A percentile compares a stretch with the other conserved stretches of the same genome.
Conservation (phyloP, 2,888 invertebrate species). For the Clitarchus hookeri region DNA sequence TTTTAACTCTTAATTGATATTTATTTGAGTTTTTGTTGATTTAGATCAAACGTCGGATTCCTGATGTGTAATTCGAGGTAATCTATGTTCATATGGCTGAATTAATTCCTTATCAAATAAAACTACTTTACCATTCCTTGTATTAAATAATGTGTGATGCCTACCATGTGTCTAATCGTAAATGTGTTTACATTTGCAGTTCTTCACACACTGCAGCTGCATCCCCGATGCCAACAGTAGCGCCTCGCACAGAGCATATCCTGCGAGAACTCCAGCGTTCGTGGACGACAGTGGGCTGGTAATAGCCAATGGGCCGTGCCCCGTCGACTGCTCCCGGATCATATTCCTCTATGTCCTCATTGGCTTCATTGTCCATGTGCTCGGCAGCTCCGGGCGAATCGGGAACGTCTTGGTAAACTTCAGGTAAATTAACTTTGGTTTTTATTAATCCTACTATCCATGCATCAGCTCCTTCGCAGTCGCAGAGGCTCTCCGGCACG, state of each 20-base stretch:
- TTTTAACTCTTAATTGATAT: too few species aligned
- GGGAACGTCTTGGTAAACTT: slow-evolving; percentile 49
- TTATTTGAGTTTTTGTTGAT: too few species aligned
- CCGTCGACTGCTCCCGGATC: slow-evolving; percentile 31
- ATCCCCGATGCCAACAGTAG: slow-evolving; percentile 12
- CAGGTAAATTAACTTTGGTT: slow-evolving; percentile 43
- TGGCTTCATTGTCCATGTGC: slow-evolving; percentile 49
- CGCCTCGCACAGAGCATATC: background rate
- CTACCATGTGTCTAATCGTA: background rate
- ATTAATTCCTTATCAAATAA: too few species aligned
- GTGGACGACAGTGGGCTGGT: background rate
- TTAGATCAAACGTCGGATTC: too few species aligned
- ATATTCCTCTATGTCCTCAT: slow-evolving; percentile 46
- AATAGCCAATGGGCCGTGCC: background rate
- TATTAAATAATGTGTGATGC: too few species aligned
- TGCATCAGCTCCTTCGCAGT: too few species aligned
- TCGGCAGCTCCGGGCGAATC: slow-evolving; percentile 40
- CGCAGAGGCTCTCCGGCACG: too few species aligned
- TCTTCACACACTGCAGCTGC: slow-evolving; percentile 38
- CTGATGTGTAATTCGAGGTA: too few species aligned
- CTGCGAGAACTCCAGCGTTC: background rate
- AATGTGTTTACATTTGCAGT: slow-evolving; percentile 24
- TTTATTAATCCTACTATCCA: too few species aligned
- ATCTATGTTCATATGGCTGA: too few species aligned
- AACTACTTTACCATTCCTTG: too few species aligned